Conservation (phyloP, 2,888 invertebrate species). For the Automeris io region DNA sequence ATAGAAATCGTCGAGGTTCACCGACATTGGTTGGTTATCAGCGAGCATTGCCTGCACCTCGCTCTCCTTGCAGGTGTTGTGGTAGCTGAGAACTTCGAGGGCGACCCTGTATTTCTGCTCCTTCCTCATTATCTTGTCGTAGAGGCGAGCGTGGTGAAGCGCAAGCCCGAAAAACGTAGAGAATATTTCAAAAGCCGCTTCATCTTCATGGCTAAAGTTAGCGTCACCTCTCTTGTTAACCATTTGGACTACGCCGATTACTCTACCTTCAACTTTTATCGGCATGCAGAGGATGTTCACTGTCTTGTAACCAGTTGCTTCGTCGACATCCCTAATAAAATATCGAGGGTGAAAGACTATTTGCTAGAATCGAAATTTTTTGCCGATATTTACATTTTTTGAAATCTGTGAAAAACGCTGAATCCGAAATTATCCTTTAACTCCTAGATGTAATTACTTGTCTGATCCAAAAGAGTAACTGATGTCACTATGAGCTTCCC, state of each 20-base stretch:
- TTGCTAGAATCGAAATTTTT: too few species aligned
- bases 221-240: conserved; percentile 80
- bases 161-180: conserved; percentile 91
- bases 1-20: conserved; percentile 77
- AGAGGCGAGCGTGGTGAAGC: conserved; percentile 89
- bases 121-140: conserved; percentile 87
- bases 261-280: conserved; percentile 84
- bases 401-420: too few species aligned
- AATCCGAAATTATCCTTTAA: too few species aligned
- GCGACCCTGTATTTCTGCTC: conserved; percentile 91
- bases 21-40: conserved; percentile 20
- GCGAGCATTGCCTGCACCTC: conserved; percentile 72
- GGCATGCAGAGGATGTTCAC: conserved; percentile 91
- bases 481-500: too few species aligned
- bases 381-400: too few species aligned
- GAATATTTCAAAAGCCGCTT: conserved; percentile 88
- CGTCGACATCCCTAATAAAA: conserved; percentile 77
- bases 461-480: too few species aligned
- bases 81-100: conserved; percentile 89
- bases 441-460: too few species aligned
- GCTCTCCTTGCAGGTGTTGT: conserved; percentile 85
- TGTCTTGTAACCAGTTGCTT: conserved; percentile 82
- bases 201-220: conserved; percentile 81
- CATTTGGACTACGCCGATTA: conserved; percentile 94
- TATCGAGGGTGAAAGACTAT: too few species aligned